Base-by-base conservation (phyloP, 1,140 invertebrate genomes). In the Papilio machaon region DNA sequence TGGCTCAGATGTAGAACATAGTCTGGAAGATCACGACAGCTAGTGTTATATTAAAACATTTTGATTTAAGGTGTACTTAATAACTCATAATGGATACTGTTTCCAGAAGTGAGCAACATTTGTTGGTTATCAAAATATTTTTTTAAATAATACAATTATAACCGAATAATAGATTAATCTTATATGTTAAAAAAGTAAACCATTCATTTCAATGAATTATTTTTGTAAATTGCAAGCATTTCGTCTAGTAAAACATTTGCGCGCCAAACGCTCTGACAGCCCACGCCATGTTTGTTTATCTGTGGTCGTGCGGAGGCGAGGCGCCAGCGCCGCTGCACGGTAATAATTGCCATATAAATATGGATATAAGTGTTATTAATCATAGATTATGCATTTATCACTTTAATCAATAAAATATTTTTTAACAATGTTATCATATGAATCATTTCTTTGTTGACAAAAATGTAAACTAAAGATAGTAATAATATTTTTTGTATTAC, bases 301-400 rank as follows among this genome's bases (percentile, higher is more conserved):
- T 78, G 76, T 43, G 52, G 58, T 15, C 46, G 35, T 43, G 49
- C 52, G 47, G 30, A 79, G 54, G 77, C 77, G 77, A 60, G 58
- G 77, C 77, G 77, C 77, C 77, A 79, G 77, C 77, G 77, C 77
- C 77, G 67, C 77, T 67, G 77, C 17, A 38, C 47, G 58, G 7
- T 23, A 43, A 79, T 17, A 79, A 79, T 79, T 46, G 77, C 58
- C 58, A 30, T 46, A 23, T 78, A 19, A 46, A 76, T n/a, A 23
- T 43, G 73, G 73, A 75, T 49, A 75, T 2, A 5, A 23, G 15
- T 38, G 23, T 60, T 60, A 9, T 35, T 70, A 64, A 30, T 23
- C 64, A 70, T 2, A 70, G 30, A 70, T 70, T 35, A 70, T 64
- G 23, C 2, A 5, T 58, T 58, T 58, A 58, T 58, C 52, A 54